Conservation (phyloP, 2,888 invertebrate species). For the Disparrhopalites patrizii region DNA sequence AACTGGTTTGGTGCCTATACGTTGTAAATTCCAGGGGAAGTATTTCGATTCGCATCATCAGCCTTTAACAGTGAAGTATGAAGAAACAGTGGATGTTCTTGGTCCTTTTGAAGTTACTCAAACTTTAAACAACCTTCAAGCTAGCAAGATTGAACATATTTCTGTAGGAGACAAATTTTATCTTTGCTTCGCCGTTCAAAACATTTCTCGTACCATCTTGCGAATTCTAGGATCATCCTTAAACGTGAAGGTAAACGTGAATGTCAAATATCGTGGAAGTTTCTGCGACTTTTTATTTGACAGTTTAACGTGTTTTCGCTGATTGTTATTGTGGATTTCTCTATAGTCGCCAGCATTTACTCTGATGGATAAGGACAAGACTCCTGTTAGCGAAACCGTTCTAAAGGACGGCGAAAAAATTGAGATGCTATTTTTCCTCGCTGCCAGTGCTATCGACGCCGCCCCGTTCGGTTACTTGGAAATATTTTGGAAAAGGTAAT, state of each 20-base stretch:
- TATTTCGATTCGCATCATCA: slow-evolving; percentile 38
- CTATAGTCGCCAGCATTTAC: slow-evolving; percentile 11
- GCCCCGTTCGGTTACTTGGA: slow-evolving; percentile 29
- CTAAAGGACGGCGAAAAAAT: slow-evolving; percentile 25
- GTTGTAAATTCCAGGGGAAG: slow-evolving; percentile 36
- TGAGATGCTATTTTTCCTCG: slow-evolving; percentile 10
- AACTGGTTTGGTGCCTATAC: neutral
- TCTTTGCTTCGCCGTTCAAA: slow-evolving; percentile 30
- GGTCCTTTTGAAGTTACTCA: slow-evolving; percentile 35
- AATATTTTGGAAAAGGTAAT: slow-evolving; percentile 34
- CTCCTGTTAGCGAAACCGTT: neutral
- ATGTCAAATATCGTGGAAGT: neutral
- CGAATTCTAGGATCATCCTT: neutral
- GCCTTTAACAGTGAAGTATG: slow-evolving; percentile 31
- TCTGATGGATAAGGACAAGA: neutral
- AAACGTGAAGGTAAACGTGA: slow-evolving; percentile 16
- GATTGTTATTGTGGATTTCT: neutral
- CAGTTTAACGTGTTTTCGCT: neutral
- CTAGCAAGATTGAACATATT: slow-evolving; percentile 26
- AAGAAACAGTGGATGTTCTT: slow-evolving; percentile 36
- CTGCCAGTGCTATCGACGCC: neutral
- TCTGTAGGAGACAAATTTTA: slow-evolving; percentile 34
- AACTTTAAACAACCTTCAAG: slow-evolving; percentile 25
- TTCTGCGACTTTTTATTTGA: neutral
- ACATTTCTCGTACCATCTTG: slow-evolving; percentile 28